Percentiles rank a stretch among this genome's conserved stretches.
phyloP scores from a whole-genome alignment of 1,140 invertebrate genomes.

The Meteorus sp. region DNA sequence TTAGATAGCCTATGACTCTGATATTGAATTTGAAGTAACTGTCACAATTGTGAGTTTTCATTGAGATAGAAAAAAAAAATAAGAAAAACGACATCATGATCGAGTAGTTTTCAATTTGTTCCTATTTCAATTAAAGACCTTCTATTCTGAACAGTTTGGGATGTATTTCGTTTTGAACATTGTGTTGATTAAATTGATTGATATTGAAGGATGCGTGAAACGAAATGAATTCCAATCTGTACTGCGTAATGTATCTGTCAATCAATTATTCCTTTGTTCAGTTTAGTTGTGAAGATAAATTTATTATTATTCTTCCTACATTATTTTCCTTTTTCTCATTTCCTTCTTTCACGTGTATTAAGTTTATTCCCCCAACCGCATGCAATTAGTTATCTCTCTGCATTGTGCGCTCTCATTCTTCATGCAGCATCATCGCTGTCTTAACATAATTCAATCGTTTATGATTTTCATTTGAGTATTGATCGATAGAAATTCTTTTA shows the following conservation, averaged over 20 bases:
- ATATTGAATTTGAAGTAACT: slow-evolving; percentile 17
- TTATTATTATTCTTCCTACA: too few species aligned
- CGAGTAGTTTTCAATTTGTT: too few species aligned
- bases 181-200: not conserved
- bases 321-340: slow-evolving; percentile 18
- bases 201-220: too few species aligned
- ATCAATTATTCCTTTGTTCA: slow-evolving; percentile 12
- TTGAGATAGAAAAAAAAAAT: not conserved
- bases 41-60: not conserved
- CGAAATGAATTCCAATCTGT: slow-evolving; percentile 13
- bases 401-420: slow-evolving; percentile 21
- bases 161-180: too few species aligned
- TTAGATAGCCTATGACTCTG: slow-evolving; percentile 48
- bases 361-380: too few species aligned
- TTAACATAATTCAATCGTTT: not conserved
- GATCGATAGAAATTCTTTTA: too few species aligned
- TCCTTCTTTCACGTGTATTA: too few species aligned
- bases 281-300: slow-evolving; percentile 24
- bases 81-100: not conserved
- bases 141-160: too few species aligned
- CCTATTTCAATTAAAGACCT: too few species aligned
- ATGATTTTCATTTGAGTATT: not conserved
- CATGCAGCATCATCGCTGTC: slow-evolving; percentile 5
- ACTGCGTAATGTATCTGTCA: slow-evolving; percentile 23
- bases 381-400: slow-evolving; percentile 31